Evolutionary conservation across 1,140 invertebrate genomes (phyloP).

Genomic region (Halyomorpha halys): DNA sequence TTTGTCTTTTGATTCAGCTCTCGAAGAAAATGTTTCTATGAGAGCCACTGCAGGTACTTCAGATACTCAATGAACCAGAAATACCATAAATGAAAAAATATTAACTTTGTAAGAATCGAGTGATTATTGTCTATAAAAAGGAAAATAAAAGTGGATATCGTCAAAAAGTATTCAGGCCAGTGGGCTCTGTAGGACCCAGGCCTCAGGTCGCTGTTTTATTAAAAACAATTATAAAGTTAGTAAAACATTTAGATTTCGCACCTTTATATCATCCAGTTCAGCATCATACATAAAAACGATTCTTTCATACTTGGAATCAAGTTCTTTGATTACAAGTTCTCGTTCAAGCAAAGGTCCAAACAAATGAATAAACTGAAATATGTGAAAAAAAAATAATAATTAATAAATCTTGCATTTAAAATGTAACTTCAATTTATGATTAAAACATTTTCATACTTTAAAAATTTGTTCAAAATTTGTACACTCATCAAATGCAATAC

Average conservation of each 20-base stretch:
- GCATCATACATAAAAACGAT: conserved; percentile 48
- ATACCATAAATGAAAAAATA: no score
- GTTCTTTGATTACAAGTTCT: conserved; percentile 54
- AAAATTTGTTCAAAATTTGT: conserved; percentile 53
- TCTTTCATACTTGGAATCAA: conserved; percentile 47
- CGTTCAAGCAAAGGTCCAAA: conserved; percentile 59
- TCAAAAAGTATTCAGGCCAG: no score
- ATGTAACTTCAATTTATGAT: not conserved
- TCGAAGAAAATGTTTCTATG: no score
- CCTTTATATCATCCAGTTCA: conserved; percentile 53
- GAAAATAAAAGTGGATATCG: no score
- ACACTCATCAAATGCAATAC: conserved; percentile 65
- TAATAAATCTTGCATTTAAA: not conserved
- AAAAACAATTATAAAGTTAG: no score
- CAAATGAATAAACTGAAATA: conserved; percentile 56
- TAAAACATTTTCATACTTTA: conserved; percentile 37
- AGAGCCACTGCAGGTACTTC: no score
- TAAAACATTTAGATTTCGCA: conserved; percentile 30
- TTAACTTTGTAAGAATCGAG: no score
- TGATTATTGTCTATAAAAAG: no score
- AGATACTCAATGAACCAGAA: no score
- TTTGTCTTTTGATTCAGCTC: no score
- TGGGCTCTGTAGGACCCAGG: no score
- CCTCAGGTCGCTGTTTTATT: no score
- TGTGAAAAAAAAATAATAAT: not conserved